These are phyloP conservation scores for Gandaritis pyraliata DNA, from an alignment of 2,888 invertebrate species.

Conservation along the genomic window DNA sequence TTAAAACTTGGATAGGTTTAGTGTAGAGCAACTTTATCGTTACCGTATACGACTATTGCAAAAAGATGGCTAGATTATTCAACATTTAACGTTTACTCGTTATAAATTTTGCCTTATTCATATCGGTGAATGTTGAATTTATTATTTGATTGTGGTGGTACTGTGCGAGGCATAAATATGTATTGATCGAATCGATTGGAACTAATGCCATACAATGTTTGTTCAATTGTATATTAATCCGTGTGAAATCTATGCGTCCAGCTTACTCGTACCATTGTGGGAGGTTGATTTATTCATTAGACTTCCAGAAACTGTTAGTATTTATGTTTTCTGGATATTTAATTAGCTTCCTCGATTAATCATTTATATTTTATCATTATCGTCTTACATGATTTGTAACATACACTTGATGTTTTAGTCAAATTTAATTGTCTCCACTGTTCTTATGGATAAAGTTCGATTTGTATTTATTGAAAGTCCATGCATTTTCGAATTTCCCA, in stretches of 20 bases:
- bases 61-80: slow-evolving; percentile 45
- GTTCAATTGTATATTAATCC: slow-evolving; percentile 43
- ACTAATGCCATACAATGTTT: slow-evolving; percentile 39
- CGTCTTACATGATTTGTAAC: background rate
- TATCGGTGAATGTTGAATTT: slow-evolving; percentile 35
- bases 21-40: slow-evolving; percentile 35
- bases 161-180: slow-evolving; percentile 26
- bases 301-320: slow-evolving; percentile 43
- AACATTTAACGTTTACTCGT: slow-evolving; percentile 36
- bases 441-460: background rate
- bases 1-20: slow-evolving; percentile 42
- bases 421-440: background rate
- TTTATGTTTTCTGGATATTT: slow-evolving; percentile 39
- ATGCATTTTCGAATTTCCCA: slow-evolving; percentile 8
- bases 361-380: slow-evolving; percentile 31
- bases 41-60: slow-evolving; percentile 44
- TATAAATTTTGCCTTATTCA: slow-evolving; percentile 47
- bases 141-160: slow-evolving; percentile 35
- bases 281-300: slow-evolving; percentile 52
- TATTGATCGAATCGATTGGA: slow-evolving; percentile 39
- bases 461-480: slow-evolving; percentile 5
- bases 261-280: slow-evolving; percentile 43
- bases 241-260: slow-evolving; percentile 46
- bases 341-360: slow-evolving; percentile 37
- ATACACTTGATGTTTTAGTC: background rate